These are phyloP conservation scores for Ochlodes sylvanus DNA, from an alignment of 2,888 invertebrate genomes.

Conservation along the genomic window DNA sequence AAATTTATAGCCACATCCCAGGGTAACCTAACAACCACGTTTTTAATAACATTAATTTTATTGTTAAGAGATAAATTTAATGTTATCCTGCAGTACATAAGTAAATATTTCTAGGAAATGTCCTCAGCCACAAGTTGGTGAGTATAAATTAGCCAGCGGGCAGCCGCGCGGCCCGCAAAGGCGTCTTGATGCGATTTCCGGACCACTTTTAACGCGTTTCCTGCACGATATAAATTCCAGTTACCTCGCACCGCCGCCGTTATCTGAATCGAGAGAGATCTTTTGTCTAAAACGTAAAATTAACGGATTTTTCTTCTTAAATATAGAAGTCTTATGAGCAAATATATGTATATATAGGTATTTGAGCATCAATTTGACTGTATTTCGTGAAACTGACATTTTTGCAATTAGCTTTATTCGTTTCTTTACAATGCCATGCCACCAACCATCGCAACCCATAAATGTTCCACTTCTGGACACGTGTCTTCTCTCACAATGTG, in stretches of 20 bases:
- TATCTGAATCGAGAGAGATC: constrained; percentile 15
- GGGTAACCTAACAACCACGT: too few species aligned
- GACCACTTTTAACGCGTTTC: constrained; percentile 72
- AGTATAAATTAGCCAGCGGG: constrained; percentile 59
- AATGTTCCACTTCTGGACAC: too few species aligned
- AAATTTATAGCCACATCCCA: too few species aligned
- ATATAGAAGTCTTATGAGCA: background rate
- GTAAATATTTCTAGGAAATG: constrained; percentile 40
- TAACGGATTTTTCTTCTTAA: background rate
- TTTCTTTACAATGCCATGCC: too few species aligned
- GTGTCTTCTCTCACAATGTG: too few species aligned
- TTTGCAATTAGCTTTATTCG: too few species aligned
- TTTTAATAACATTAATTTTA: too few species aligned
- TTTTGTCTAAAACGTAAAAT: constrained; percentile 18
- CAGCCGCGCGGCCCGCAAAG: constrained; percentile 63
- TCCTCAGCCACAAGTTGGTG: constrained; percentile 27
- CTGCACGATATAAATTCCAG: constrained; percentile 73
- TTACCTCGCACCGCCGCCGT: constrained; percentile 54
- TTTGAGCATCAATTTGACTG: too few species aligned
- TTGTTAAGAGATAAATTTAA: background rate
- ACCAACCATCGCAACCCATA: too few species aligned
- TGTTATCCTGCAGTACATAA: background rate
- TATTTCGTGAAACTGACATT: too few species aligned
- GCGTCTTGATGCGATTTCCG: constrained; percentile 79
- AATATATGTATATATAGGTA: too few species aligned